Evolutionary conservation across 2,797 vertebrate genomes (phyloP), one percentile per base, ranked within the genome.

Genomic region (Cossypha niveicapilla): DNA sequence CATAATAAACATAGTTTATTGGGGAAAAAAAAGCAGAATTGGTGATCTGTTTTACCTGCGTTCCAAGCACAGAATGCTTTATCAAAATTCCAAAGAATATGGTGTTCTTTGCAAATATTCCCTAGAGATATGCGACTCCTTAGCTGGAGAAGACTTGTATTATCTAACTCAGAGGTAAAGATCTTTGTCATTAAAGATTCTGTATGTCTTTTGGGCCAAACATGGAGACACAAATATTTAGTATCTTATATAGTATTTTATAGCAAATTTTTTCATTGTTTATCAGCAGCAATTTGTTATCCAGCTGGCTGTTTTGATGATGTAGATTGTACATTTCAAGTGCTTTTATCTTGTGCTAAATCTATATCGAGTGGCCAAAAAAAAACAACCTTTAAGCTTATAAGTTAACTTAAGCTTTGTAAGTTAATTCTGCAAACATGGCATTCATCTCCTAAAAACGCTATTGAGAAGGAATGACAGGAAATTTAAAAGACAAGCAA

Each of bases 1-100:
- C 98, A 97, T 98, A 99, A 99, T 99, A 99, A 99, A 99, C 97
- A 94, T 97, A 98, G 98, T 98, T 98, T 98, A 98, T 97, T 98
- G 98, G 97, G 97, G 84, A 90, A 98, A 98, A 97, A 95, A 97
- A 96, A 97, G 70, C 86, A 96, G 94, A 97, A 97, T 82, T 96
- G 97, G 92, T 97, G 89, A 97, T 97, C 96, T 98, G 93, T 98
- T 96, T 96, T 98, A 97, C 97, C 97, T 97, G 95, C 86, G 70
- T 96, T 96, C 62, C 89, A 95, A 96, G 86, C 80, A 61, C 28
- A 96, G 81, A 75, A 87, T 95, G 42, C 65, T 96, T 51, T 85
- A 78, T 84, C 60, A 47, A 93, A 80, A 75, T 76, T 63, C 50
- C 74, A 54, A 70, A 80, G 18, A 56, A 58, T 51, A 34, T 10